Conservation (phyloP, 1,140 invertebrate species). For the Drepana arcuata region DNA sequence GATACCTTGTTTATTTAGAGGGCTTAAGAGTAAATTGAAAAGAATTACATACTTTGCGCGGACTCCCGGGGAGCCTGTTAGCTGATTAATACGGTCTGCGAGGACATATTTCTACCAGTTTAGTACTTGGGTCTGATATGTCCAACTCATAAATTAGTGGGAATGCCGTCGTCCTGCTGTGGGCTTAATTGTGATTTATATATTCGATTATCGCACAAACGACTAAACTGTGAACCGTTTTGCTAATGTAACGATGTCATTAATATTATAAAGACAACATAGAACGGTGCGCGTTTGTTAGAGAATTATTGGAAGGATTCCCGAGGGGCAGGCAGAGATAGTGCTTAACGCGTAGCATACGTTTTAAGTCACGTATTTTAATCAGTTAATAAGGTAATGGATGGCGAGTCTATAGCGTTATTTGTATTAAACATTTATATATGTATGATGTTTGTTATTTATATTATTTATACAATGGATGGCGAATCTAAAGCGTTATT, state of each 20-base stretch:
- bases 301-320: too few species aligned
- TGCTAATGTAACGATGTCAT: conserved; percentile 33
- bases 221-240: conserved; percentile 38
- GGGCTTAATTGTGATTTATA: conserved; percentile 60
- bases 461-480: too few species aligned
- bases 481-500: too few species aligned
- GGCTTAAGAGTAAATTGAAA: conserved; percentile 24
- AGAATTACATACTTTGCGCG: conserved; percentile 15
- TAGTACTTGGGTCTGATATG: conserved; percentile 9
- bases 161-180: conserved; percentile 41
- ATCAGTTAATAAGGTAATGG: too few species aligned
- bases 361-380: too few species aligned
- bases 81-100: not conserved
- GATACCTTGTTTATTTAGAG: too few species aligned
- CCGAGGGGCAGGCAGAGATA: too few species aligned
- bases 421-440: too few species aligned
- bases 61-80: not conserved
- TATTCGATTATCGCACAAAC: conserved; percentile 46
- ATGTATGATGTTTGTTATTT: too few species aligned
- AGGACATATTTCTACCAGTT: conserved; percentile 9
- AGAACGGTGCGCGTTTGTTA: too few species aligned
- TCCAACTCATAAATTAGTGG: conserved; percentile 42
- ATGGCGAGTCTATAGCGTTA: too few species aligned
- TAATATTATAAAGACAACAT: conserved; percentile 30
- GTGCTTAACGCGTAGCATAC: too few species aligned